A percentile compares a stretch with the other conserved stretches of the same genome.
Evolutionary conservation across 2,797 vertebrate species (phyloP).

Genomic region (Labeo calbasu): DNA sequence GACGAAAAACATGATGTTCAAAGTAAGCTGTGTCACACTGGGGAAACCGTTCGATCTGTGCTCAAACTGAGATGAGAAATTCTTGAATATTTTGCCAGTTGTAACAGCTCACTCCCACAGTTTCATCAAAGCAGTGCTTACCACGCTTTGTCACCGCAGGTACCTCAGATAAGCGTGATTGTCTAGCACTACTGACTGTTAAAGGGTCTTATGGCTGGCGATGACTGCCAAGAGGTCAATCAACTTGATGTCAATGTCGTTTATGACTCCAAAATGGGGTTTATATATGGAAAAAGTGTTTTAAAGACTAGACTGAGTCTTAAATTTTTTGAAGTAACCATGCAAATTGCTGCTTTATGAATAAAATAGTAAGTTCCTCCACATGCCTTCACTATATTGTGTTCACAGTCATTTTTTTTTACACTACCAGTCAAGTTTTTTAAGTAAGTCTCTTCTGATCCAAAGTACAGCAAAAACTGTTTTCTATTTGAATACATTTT

Average conservation of each 20-base stretch:
- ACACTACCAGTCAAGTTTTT: no score
- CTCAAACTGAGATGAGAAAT: conserved; percentile 42
- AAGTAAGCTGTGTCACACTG: conserved; percentile 4
- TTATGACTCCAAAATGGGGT: conserved; percentile 20
- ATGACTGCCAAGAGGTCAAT: conserved; percentile 25
- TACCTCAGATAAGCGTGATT: neutral
- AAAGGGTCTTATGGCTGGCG: neutral
- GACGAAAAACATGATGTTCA: conserved; percentile 26
- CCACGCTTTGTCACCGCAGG: neutral
- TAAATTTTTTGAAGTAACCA: neutral
- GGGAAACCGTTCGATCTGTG: conserved; percentile 3
- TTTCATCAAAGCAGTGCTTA: conserved; percentile 38
- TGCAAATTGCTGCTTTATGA: neutral
- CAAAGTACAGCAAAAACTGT: no score
- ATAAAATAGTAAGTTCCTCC: neutral
- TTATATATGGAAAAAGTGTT: neutral
- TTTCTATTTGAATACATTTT: no score
- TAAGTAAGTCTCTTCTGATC: no score
- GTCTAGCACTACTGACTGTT: conserved; percentile 20
- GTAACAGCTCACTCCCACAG: conserved; percentile 29
- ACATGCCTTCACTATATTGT: neutral
- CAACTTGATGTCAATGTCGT: neutral
- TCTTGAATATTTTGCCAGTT: conserved; percentile 26
- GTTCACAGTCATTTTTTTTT: no score
- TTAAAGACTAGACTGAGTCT: neutral